Conservation (phyloP, 1,140 invertebrate species). For the Batillaria attramentaria region DNA sequence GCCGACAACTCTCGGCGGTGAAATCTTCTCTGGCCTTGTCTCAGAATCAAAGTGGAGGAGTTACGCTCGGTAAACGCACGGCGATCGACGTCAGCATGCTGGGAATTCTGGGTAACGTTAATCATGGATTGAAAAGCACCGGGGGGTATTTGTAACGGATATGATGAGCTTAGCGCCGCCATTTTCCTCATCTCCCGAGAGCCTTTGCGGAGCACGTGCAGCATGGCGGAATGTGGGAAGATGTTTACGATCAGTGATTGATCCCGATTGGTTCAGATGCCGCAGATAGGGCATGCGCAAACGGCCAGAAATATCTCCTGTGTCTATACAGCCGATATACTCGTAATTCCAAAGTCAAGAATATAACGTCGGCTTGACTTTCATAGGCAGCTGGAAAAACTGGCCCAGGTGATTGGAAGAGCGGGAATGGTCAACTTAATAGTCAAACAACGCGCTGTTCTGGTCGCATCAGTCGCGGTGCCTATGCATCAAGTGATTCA, state of each 20-base stretch:
- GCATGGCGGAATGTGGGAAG: background rate
- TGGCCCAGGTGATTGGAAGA: background rate
- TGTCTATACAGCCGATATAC: background rate
- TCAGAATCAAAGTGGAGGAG: background rate
- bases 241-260: background rate
- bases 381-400: background rate
- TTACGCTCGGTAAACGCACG: background rate
- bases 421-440: too few relatives aligned
- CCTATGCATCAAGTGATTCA: too few relatives aligned
- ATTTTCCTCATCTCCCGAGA: conserved; percentile 4
- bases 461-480: too few relatives aligned
- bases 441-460: too few relatives aligned
- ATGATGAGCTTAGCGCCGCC: background rate
- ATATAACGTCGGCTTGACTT: background rate
- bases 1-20: background rate
- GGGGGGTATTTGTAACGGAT: conserved; percentile 7
- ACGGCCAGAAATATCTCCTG: background rate
- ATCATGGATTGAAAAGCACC: background rate
- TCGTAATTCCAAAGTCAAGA: too few relatives aligned
- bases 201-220: background rate
- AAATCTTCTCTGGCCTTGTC: background rate
- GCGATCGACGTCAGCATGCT: background rate
- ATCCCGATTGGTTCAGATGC: background rate
- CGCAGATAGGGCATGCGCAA: background rate
- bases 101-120: background rate